Conservation (phyloP, 2,888 invertebrate species). For the Psylliodes chrysocephalus region DNA sequence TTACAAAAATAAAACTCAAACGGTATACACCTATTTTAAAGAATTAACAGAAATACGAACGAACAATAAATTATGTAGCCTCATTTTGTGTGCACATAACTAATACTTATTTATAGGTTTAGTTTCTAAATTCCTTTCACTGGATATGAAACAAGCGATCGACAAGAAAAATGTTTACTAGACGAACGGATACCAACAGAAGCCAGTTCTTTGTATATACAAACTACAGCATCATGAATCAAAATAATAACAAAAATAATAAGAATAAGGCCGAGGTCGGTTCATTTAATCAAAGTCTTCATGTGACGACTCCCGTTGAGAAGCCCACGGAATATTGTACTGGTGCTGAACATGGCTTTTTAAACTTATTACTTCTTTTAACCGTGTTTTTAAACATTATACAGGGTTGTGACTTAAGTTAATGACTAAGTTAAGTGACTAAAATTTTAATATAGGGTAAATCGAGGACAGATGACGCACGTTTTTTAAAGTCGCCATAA, state of each 20-base stretch:
- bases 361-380: constrained; percentile 24
- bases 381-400: constrained; percentile 17
- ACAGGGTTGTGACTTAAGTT: no score
- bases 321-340: constrained; percentile 53
- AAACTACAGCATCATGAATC: constrained; percentile 59
- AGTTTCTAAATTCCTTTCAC: not conserved
- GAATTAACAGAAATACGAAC: no score
- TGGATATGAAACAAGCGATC: not conserved
- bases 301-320: constrained; percentile 63
- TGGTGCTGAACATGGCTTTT: constrained; percentile 41
- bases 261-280: constrained; percentile 61
- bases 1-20: no score
- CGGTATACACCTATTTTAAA: no score
- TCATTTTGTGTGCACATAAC: no score
- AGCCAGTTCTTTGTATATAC: constrained; percentile 58
- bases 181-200: constrained; percentile 49
- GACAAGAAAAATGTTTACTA: constrained; percentile 1
- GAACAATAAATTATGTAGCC: no score
- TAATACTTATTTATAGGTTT: no score
- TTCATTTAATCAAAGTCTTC: constrained; percentile 63
- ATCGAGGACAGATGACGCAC: no score
- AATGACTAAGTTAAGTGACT: no score
- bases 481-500: no score
- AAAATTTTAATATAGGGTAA: no score
- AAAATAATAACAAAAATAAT: constrained; percentile 54